Evolutionary conservation across 2,113 vertebrate species (phyloP).

Genomic region (Copsychus sechellarum): DNA sequence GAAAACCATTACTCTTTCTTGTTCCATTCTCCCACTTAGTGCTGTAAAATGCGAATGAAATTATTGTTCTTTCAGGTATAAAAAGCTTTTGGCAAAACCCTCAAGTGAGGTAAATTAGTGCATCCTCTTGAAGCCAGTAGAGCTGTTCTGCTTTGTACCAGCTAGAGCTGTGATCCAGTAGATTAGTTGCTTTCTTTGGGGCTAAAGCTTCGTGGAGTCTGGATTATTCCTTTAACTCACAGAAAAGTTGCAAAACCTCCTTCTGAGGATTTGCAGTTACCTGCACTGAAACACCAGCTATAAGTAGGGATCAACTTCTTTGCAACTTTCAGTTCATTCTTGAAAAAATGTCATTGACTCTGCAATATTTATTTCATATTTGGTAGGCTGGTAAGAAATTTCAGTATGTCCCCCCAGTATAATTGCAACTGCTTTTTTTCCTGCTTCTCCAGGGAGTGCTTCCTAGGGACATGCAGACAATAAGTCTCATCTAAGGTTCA

Average conservation of each 20-base stretch:
- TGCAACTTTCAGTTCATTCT: background rate
- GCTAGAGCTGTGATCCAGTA: background rate
- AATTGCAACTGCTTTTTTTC: background rate
- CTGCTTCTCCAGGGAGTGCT: background rate
- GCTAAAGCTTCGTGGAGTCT: background rate
- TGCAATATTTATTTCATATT: background rate
- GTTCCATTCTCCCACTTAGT: background rate
- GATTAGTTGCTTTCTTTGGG: background rate
- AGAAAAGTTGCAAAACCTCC: background rate
- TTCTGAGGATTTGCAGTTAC: background rate
- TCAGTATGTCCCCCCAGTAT: background rate
- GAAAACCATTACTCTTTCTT: background rate
- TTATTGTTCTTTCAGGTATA: background rate
- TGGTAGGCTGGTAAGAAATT: background rate
- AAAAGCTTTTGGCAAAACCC: background rate
- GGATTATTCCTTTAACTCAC: background rate
- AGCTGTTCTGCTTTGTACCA: background rate
- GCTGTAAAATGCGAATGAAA: background rate
- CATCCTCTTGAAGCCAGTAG: background rate
- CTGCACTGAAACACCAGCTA: background rate
- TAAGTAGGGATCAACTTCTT: background rate
- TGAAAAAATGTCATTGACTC: background rate
- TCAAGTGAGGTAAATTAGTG: background rate
- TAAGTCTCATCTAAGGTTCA: slow-evolving; percentile 58
- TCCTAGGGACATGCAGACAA: slow-evolving; percentile 50